These are phyloP conservation scores for Lethenteron camtschaticum DNA, from an alignment of 2,113 vertebrate genomes.

Conservation along the genomic window DNA sequence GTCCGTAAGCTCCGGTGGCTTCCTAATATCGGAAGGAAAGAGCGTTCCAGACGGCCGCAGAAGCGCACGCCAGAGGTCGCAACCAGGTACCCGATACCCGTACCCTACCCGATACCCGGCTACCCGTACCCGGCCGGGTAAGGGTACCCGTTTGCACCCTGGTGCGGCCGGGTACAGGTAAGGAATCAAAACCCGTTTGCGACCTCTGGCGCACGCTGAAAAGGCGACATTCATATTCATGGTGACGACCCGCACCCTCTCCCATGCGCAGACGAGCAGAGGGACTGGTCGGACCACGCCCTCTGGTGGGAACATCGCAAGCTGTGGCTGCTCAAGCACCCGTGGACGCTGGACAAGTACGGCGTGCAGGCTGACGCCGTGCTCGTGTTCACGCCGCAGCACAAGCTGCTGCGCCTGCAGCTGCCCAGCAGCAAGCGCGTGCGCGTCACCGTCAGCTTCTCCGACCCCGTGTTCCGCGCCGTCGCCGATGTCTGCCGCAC, in stretches of 20 bases:
- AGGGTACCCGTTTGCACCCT: too few species aligned
- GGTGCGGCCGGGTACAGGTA: too few species aligned
- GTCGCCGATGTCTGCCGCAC: slow-evolving; percentile 99
- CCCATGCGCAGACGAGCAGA: slow-evolving; percentile 67
- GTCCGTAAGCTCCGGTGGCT: too few species aligned
- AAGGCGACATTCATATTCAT: too few species aligned
- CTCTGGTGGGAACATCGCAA: slow-evolving; percentile 99
- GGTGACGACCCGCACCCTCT: neutral
- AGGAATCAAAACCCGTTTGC: too few species aligned
- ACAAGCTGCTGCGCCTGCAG: slow-evolving; percentile 84
- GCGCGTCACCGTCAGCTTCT: slow-evolving; percentile 98
- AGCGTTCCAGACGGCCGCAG: too few species aligned
- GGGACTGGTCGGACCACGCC: slow-evolving; percentile 94
- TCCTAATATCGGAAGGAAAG: too few species aligned
- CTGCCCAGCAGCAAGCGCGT: slow-evolving; percentile 98
- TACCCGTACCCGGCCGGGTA: too few species aligned
- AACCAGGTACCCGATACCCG: too few species aligned
- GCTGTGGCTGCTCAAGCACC: slow-evolving; percentile 90
- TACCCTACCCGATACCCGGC: too few species aligned
- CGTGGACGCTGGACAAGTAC: slow-evolving; percentile 96
- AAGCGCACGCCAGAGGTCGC: too few species aligned
- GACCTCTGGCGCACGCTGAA: too few species aligned
- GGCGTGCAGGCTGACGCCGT: slow-evolving; percentile 86
- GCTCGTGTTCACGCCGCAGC: slow-evolving; percentile 88
- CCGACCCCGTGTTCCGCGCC: slow-evolving; percentile 88